Conservation (phyloP, 2,797 vertebrate genomes). For the Parotocinclus haroldoi region DNA sequence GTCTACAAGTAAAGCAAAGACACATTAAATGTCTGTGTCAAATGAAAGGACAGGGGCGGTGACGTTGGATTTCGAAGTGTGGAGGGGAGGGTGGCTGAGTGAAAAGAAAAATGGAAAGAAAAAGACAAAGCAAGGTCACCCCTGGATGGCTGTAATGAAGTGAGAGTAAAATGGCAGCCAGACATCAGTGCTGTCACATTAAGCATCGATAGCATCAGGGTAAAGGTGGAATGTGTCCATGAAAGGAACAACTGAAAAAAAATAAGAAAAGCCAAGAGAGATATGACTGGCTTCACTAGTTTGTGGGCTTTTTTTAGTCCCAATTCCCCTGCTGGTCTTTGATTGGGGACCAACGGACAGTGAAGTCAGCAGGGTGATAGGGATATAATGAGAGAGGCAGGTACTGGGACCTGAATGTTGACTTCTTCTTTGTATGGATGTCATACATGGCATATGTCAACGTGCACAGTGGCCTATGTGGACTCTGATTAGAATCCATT, state of each 20-base stretch:
- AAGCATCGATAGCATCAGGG: slow-evolving; percentile 40
- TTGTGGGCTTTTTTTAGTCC: slow-evolving; percentile 52
- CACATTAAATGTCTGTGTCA: slow-evolving; percentile 55
- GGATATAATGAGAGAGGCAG: slow-evolving; percentile 19
- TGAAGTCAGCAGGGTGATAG: slow-evolving; percentile 12
- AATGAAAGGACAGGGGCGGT: slow-evolving; percentile 32
- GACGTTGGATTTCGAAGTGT: slow-evolving; percentile 49
- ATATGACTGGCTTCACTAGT: slow-evolving; percentile 56
- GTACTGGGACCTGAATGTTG: not conserved
- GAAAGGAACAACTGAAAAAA: slow-evolving; percentile 31
- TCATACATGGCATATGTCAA: not conserved
- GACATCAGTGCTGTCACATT: slow-evolving; percentile 52
- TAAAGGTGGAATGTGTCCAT: slow-evolving; percentile 29
- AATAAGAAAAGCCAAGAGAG: slow-evolving; percentile 48
- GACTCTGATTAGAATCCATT: slow-evolving; percentile 9
- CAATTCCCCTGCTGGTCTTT: slow-evolving; percentile 31
- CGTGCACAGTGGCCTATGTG: not conserved
- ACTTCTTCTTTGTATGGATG: not conserved
- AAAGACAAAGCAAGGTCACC: slow-evolving; percentile 68
- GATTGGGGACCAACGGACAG: slow-evolving; percentile 12
- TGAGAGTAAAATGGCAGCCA: slow-evolving; percentile 49
- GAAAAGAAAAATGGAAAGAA: slow-evolving; percentile 43
- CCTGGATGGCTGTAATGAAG: slow-evolving; percentile 64
- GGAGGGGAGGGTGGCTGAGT: slow-evolving; percentile 49
- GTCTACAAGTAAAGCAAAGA: slow-evolving; percentile 65